These are phyloP conservation scores for Alcis repandata DNA, from an alignment of 2,888 invertebrate species.

Conservation along the genomic window DNA sequence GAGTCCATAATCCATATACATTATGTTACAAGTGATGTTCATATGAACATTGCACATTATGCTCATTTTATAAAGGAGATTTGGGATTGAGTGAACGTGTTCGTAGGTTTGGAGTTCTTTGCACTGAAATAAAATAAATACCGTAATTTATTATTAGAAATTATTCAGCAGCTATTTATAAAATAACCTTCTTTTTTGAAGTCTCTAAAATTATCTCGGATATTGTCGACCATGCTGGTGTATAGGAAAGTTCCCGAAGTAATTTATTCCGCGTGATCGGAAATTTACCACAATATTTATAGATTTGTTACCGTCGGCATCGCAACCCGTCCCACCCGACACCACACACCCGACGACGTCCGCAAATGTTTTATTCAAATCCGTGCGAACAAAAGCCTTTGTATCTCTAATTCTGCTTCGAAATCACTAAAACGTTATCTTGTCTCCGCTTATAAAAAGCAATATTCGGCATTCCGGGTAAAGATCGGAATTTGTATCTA, in stretches of 20 bases:
- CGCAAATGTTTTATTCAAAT: conserved; percentile 33
- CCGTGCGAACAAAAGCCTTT: conserved; percentile 13
- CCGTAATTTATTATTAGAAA: too few relatives aligned
- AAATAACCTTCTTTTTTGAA: too few relatives aligned
- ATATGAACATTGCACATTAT: too few relatives aligned
- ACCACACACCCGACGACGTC: conserved; percentile 5
- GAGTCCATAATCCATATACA: too few relatives aligned
- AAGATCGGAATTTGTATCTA: conserved; percentile 18
- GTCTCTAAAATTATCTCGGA: too few relatives aligned
- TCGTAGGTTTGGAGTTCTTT: too few relatives aligned
- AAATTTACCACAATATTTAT: conserved; percentile 19
- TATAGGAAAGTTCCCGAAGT: not conserved
- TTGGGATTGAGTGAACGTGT: too few relatives aligned
- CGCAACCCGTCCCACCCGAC: conserved; percentile 3
- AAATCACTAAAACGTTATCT: conserved; percentile 30
- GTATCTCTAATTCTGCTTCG: conserved; percentile 24
- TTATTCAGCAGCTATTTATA: too few relatives aligned
- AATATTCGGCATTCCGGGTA: conserved; percentile 21
- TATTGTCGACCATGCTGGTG: too few relatives aligned
- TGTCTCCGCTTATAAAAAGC: conserved; percentile 20
- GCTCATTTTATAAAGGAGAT: too few relatives aligned
- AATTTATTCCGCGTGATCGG: conserved; percentile 2
- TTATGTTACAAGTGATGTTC: too few relatives aligned
- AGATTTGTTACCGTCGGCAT: not conserved
- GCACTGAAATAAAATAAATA: too few relatives aligned